Conservation (phyloP, 2,888 invertebrate species). For the Drosophila niveifrons region DNA sequence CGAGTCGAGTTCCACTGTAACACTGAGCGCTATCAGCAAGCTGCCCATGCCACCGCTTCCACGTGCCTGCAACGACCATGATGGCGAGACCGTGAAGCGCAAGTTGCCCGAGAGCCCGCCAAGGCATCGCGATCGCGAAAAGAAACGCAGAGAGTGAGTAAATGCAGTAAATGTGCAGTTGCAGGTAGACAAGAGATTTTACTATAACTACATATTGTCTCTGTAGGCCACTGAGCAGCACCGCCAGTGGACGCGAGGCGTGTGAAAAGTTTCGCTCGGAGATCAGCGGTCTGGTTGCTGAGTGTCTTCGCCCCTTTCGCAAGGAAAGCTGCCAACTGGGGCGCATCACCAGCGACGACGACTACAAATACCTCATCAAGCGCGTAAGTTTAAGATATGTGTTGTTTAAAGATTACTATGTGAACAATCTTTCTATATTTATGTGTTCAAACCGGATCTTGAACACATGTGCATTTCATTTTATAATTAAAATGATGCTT, state of each 20-base stretch:
- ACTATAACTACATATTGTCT: not conserved
- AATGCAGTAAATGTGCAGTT: no score
- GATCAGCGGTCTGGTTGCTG: slow-evolving; percentile 62
- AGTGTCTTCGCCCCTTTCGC: slow-evolving; percentile 88
- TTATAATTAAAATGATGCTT: no score
- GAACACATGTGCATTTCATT: no score
- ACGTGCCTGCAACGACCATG: not conserved
- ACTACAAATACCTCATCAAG: slow-evolving; percentile 86
- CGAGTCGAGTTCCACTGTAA: slow-evolving; percentile 34
- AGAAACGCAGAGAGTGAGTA: slow-evolving; percentile 13
- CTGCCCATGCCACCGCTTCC: slow-evolving; percentile 10
- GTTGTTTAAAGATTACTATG: no score
- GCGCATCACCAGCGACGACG: slow-evolving; percentile 94
- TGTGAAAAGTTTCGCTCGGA: slow-evolving; percentile 62
- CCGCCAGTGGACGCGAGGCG: slow-evolving; percentile 37
- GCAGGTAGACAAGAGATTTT: no score
- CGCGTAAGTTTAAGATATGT: slow-evolving; percentile 41
- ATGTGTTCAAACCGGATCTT: no score
- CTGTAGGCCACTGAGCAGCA: slow-evolving; percentile 22
- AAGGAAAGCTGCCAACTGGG: slow-evolving; percentile 94
- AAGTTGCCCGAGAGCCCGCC: slow-evolving; percentile 55
- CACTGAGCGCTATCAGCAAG: slow-evolving; percentile 22
- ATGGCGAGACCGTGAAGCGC: slow-evolving; percentile 40
- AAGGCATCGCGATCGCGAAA: slow-evolving; percentile 49
- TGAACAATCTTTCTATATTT: no score